Base-by-base conservation (phyloP, 2,888 invertebrate species). In the Chaetogeoica ovagalla region DNA sequence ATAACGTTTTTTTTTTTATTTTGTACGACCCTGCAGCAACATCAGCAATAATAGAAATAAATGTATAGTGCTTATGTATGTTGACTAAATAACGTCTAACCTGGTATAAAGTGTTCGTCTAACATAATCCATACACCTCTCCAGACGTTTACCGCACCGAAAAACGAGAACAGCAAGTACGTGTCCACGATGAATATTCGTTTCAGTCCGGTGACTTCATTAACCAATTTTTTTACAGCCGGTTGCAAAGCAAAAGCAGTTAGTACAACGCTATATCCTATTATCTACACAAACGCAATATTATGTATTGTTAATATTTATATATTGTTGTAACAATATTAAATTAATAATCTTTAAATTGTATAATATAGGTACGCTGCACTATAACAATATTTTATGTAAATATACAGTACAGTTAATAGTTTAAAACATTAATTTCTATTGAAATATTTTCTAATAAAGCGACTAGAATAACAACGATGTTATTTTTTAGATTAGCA, bases 141-240 rank as follows among this genome's bases (percentile, higher is more conserved):
- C 95, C 95, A 95, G 17, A 94, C 93, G 86, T 94, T 94, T 75
- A 95, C 92, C 0, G 94, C 94, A 19, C 94, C 94, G 82, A 92
- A 86, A 85, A 94, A 92, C 60, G 92, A 92, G 83, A 94, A 87
- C 82, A 94, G 88, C 82, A 94, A 90, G 87, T 93, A 94, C 17
- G 91, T 85, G 85, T 95, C 95, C 37, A 94, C 93, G 1, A 91
- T 88, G 57, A 93, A 85, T 39, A 95, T 87, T 82, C 94, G 88
- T 15, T 89, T 85, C 9, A 91, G 88, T 15, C 94, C 94, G 82
- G 89, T 89, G 5, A 93, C 87, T 74, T 90, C 88, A 82, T 91
- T 89, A 73, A 92, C 93, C 9, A 91, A 87, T 88, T 91, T 91
- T 83, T 91, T 89, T 86, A 93, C 91, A 15, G 91, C 86, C 0